phyloP scores from a whole-genome alignment of 2,113 vertebrate genomes.

The Danio rerio region GRCz12tu NC_133182.1:42089001-42089500 shows the following conservation, averaged over 20 bases:
- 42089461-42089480: neutral
- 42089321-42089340: slow-evolving; percentile 13
- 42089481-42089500: neutral
- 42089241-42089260: slow-evolving; percentile 6
- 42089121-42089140: neutral
- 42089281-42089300: slow-evolving; percentile 12
- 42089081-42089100: neutral
- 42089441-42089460: slow-evolving; percentile 20
- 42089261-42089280: neutral
- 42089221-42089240: neutral
- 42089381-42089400: slow-evolving; percentile 23
- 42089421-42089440: slow-evolving; percentile 29
- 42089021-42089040: no score
- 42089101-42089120: neutral
- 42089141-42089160: neutral
- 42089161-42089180: neutral
- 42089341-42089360: slow-evolving; percentile 16
- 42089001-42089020: no score
- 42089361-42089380: slow-evolving; percentile 19
- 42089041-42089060: no score
- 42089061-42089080: neutral
- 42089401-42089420: slow-evolving; percentile 27
- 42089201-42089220: neutral
- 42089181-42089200: neutral
- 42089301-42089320: slow-evolving; percentile 23